Conservation (phyloP, 2,113 vertebrate species). For the Lepisosteus oculatus region DNA sequence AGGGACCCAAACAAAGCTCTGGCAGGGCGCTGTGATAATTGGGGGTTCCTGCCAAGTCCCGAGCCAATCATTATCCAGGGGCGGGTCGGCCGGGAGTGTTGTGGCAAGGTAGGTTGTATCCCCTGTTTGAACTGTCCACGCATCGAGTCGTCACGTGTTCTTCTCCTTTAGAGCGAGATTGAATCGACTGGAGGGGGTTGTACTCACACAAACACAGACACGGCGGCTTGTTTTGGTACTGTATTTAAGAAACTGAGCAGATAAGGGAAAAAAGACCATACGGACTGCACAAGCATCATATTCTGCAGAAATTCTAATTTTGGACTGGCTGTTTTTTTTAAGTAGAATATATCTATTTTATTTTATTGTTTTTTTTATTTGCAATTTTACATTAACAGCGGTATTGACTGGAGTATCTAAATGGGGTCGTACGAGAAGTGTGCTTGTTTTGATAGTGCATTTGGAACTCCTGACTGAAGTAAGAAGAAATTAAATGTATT, state of each 20-base stretch:
- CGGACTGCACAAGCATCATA: neutral
- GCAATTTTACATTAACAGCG: conserved; percentile 24
- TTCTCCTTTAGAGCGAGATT: conserved; percentile 47
- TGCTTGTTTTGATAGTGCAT: conserved; percentile 39
- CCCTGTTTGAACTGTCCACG: conserved; percentile 47
- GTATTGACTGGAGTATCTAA: conserved; percentile 23
- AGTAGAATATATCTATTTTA: neutral
- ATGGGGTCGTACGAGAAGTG: conserved; percentile 34
- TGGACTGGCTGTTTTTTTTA: conserved; percentile 5
- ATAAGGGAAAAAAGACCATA: neutral
- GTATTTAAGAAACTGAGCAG: conserved; percentile 22
- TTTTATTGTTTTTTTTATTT: conserved; percentile 17
- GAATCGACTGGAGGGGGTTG: conserved; percentile 46
- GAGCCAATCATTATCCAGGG: conserved; percentile 8
- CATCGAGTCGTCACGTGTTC: conserved; percentile 59
- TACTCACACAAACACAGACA: conserved; percentile 45
- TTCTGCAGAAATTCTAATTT: neutral
- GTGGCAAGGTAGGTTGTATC: conserved; percentile 41
- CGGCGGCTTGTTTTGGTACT: conserved; percentile 55
- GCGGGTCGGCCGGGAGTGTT: conserved; percentile 24
- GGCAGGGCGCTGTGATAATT: neutral
- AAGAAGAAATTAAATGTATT: neutral
- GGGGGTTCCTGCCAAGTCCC: neutral
- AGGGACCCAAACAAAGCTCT: neutral
- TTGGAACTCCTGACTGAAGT: conserved; percentile 35